Base-by-base conservation (phyloP, 2,797 vertebrate genomes). In the Odontamblyopus lacepedii region DNA sequence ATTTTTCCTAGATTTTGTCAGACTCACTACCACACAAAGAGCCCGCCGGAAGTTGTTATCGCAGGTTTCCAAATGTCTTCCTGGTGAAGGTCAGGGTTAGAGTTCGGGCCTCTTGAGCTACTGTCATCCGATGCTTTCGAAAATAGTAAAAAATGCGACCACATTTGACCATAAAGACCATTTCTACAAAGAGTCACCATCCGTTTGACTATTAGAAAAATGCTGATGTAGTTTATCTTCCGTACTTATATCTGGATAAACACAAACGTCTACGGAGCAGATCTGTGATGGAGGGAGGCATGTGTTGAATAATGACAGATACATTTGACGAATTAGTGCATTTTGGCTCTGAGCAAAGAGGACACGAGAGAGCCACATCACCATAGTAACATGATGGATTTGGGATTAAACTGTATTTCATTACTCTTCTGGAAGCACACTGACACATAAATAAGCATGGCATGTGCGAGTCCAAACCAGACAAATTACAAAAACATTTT, bases 301-400 rank as follows among this genome's bases (percentile, higher is more conserved):
- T 2, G 30, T 19, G 38, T 63, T n/a, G 61, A n/a, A 63, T 63
- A 44, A 44, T 63, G 62, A 26, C 19, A 1, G 35, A 57, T 57
- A 23, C 1, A 26, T 23, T 63, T 44, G 62, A 23, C 6, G 11
- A 63, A 23, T 44, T 44, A 44, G 19, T 12, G 19, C 35, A 2
- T 63, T 63, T 63, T 63, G 18, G 62, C 61, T n/a, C 32, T 35
- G 19, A 41, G 62, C 15, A 35, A 63, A 26, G 62, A 63, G n/a
- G 62, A 63, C 62, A 44, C n/a, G 2, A 6, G 62, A 15, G 62
- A 41, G 19, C 32, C 62, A 63, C 23, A n/a, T 63, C 35, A 23
- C 62, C 62, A 63, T 63, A 63, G 63, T 64, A 64, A 64, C 63
- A 63, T 41, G 38, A 48, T 48, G n/a, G 38, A 44, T 64, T 48